A percentile compares a stretch with the other conserved stretches of the same genome.
Conservation (phyloP, 1,140 invertebrate genomes). For the Brachionus koreanus region DNA sequence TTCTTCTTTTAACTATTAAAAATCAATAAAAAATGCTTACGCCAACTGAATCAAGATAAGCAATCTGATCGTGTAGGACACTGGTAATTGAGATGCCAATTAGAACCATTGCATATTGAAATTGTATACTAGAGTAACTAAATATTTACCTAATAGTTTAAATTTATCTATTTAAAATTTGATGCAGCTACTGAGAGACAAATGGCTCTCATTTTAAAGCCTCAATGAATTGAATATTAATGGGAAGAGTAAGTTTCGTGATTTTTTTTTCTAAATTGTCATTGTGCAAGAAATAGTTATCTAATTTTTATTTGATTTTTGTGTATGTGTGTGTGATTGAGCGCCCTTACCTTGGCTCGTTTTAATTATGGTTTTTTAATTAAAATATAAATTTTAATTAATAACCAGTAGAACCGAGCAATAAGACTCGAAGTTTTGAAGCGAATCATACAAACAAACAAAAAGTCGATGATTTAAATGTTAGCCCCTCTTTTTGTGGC, state of each 20-base stretch:
- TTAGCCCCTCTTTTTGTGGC: background rate
- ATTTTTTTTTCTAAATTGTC: background rate
- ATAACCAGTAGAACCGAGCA: background rate
- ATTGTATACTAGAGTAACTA: background rate
- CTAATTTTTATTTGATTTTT: conserved; percentile 29
- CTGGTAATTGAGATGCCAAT: background rate
- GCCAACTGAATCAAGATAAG: background rate
- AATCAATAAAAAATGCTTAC: background rate
- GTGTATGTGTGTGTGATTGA: background rate
- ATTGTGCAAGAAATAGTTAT: conserved; percentile 10
- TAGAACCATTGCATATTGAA: background rate
- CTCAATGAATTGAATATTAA: conserved; percentile 22
- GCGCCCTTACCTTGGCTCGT: background rate
- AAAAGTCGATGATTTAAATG: conserved; percentile 35
- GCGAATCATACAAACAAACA: conserved; percentile 16
- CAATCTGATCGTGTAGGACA: background rate
- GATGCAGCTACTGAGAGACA: background rate
- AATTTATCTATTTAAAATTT: conserved; percentile 7
- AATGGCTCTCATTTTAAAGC: background rate
- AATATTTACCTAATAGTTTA: conserved; percentile 10
- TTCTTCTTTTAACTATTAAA: conserved; percentile 8
- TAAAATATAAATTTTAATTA: conserved; percentile 31
- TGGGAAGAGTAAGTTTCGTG: conserved; percentile 19
- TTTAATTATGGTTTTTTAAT: conserved; percentile 39
- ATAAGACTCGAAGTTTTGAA: background rate